These are phyloP conservation scores for Eunapius fragilis DNA, from an alignment of 37 sponge, comb jelly and placozoan species.

Conservation along the genomic window DNA sequence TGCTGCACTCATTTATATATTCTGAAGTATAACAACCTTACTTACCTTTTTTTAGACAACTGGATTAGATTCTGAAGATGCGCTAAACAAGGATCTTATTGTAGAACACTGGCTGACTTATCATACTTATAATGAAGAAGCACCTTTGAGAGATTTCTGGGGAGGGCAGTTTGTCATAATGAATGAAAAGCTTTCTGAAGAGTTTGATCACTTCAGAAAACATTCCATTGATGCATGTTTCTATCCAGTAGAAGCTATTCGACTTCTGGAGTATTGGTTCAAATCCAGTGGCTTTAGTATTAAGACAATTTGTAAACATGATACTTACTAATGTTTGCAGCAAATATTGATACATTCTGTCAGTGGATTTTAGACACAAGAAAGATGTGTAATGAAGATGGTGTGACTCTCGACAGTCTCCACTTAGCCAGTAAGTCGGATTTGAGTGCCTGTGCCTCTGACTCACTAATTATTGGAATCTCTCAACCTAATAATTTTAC, in stretches of 20 bases:
- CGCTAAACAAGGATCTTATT: not conserved
- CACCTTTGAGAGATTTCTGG: not conserved
- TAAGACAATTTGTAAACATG: not conserved
- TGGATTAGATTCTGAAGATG: no score
- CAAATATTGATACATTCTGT: not conserved
- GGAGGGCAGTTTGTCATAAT: not conserved
- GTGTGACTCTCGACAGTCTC: not conserved
- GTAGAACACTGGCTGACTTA: not conserved
- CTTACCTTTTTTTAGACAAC: no score
- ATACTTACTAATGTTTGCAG: not conserved
- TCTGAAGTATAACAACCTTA: no score
- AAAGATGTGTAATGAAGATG: not conserved
- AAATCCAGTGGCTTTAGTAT: not conserved
- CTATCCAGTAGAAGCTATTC: not conserved
- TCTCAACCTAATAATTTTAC: not conserved
- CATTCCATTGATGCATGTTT: not conserved
- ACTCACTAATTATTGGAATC: not conserved
- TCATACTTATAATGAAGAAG: not conserved
- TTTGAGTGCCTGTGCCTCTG: not conserved
- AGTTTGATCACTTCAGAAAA: not conserved
- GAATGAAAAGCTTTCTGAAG: not conserved
- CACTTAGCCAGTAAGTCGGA: not conserved
- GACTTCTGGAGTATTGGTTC: not conserved
- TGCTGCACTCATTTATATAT: no score
- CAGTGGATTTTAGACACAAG: not conserved